Conservation (phyloP, 2,888 invertebrate genomes). For the Dryocosmus kuriphilus region DNA sequence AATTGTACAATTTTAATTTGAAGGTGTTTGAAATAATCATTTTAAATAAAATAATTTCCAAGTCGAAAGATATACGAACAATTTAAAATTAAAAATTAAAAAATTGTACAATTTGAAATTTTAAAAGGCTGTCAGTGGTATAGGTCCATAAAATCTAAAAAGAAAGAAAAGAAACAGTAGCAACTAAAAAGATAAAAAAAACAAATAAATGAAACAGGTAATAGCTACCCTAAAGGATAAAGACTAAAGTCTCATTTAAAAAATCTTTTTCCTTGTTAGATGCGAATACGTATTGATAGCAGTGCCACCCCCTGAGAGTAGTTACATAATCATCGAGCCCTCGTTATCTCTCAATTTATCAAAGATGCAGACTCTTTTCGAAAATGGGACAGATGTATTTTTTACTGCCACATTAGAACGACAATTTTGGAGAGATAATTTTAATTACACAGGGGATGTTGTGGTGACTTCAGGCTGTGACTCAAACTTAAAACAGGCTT, state of each 20-base stretch:
- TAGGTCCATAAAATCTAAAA: neutral
- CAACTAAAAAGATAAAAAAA: neutral
- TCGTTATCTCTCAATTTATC: conserved; percentile 44
- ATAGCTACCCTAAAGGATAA: neutral
- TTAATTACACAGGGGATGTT: conserved; percentile 50
- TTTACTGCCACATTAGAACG: conserved; percentile 59
- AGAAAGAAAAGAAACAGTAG: neutral
- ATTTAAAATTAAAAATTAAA: too few relatives aligned
- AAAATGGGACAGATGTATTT: conserved; percentile 55
- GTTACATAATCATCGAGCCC: conserved; percentile 58
- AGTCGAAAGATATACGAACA: too few relatives aligned
- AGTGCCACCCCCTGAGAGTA: conserved; percentile 61
- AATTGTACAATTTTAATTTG: too few relatives aligned
- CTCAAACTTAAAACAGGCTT: conserved; percentile 55
- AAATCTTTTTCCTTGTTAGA: conserved; percentile 52
- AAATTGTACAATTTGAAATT: too few relatives aligned
- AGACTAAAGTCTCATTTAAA: neutral
- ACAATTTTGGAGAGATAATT: conserved; percentile 48
- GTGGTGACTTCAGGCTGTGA: conserved; percentile 51
- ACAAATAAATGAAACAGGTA: neutral
- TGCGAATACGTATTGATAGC: conserved; percentile 65
- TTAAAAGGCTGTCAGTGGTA: too few relatives aligned
- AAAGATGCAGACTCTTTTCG: conserved; percentile 51
- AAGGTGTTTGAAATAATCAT: too few relatives aligned
- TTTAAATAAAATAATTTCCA: too few relatives aligned